Evolutionary conservation across 2,797 vertebrate genomes (phyloP).

Genomic region (Lithobates sylvaticus): DNA sequence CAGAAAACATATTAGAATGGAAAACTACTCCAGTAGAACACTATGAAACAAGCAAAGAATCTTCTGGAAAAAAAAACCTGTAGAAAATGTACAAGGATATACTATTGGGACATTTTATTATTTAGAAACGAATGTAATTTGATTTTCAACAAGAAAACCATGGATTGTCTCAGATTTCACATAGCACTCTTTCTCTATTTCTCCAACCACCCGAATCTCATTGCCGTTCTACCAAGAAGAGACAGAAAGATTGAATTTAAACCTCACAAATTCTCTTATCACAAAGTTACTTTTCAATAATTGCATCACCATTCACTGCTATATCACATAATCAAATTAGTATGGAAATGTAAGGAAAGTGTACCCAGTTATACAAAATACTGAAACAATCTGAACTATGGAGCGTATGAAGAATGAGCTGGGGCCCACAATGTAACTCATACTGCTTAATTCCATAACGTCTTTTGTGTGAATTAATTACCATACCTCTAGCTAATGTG

Average conservation of each 20-base stretch:
- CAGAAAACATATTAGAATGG: background rate
- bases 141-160: slow-evolving; percentile 60
- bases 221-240: slow-evolving; percentile 68
- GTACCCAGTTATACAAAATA: slow-evolving; percentile 83
- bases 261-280: slow-evolving; percentile 81
- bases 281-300: slow-evolving; percentile 86
- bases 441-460: slow-evolving; percentile 75
- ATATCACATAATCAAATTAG: slow-evolving; percentile 82
- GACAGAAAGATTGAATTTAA: slow-evolving; percentile 78
- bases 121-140: slow-evolving; percentile 65
- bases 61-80: background rate
- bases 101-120: slow-evolving; percentile 24
- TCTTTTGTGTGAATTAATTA: slow-evolving; percentile 84
- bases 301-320: slow-evolving; percentile 79
- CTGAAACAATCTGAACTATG: slow-evolving; percentile 72
- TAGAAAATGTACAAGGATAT: slow-evolving; percentile 8
- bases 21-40: background rate
- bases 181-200: slow-evolving; percentile 27
- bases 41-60: background rate
- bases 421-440: slow-evolving; percentile 70
- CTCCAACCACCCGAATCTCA: slow-evolving; percentile 65
- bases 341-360: slow-evolving; percentile 78
- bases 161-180: slow-evolving; percentile 71
- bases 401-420: slow-evolving; percentile 70
- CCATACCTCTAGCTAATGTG: slow-evolving; percentile 76